Evolutionary conservation across 2,888 invertebrate genomes (phyloP).

Genomic region (Melinaea marsaeus): DNA sequence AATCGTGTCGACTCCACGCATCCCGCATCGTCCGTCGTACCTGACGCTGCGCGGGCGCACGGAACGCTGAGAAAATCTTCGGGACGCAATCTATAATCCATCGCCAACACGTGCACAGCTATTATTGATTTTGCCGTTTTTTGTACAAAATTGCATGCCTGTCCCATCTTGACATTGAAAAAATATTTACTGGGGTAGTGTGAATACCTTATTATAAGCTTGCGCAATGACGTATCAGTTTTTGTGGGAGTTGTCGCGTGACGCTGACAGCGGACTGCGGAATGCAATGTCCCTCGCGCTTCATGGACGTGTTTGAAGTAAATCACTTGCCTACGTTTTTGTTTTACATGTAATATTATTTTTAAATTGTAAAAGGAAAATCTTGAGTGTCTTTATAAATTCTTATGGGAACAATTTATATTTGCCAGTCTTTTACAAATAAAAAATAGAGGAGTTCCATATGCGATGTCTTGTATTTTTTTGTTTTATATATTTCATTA

Average conservation of each 20-base stretch:
- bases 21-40: slow-evolving; percentile 49
- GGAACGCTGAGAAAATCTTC: slow-evolving; percentile 71
- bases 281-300: slow-evolving; percentile 22
- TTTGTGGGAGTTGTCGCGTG: slow-evolving; percentile 64
- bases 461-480: no score
- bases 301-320: neutral
- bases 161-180: slow-evolving; percentile 67
- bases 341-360: neutral
- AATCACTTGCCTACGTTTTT: neutral
- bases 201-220: slow-evolving; percentile 75
- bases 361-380: neutral
- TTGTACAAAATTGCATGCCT: slow-evolving; percentile 73
- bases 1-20: slow-evolving; percentile 37
- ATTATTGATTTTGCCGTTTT: slow-evolving; percentile 78
- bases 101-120: slow-evolving; percentile 75
- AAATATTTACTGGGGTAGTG: slow-evolving; percentile 62
- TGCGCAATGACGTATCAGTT: slow-evolving; percentile 73
- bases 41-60: slow-evolving; percentile 57
- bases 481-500: no score
- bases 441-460: no score
- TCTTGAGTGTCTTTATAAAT: no score
- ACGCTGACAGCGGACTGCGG: slow-evolving; percentile 37
- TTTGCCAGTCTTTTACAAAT: no score
- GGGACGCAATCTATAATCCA: slow-evolving; percentile 75
- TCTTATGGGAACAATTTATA: no score